phyloP scores from a whole-genome alignment of 2,113 vertebrate species.

The Platichthys flesus region DNA sequence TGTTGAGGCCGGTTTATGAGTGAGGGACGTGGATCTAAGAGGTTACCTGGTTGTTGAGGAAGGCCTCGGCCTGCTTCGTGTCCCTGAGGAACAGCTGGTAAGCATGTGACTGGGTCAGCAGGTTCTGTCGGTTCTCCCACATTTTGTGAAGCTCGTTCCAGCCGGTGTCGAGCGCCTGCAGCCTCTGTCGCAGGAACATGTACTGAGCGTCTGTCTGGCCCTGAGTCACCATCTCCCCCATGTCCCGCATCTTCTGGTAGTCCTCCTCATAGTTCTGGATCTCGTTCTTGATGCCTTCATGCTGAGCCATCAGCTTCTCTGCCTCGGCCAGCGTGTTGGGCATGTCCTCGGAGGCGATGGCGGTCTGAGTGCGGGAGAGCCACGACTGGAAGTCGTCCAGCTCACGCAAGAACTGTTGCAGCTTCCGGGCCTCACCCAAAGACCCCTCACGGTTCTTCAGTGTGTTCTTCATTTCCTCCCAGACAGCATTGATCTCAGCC shows the following conservation, averaged over 20 bases:
- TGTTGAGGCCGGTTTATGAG: not conserved
- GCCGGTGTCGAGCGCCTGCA: conserved; percentile 94
- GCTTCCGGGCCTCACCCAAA: conserved; percentile 95
- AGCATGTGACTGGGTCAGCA: conserved; percentile 94
- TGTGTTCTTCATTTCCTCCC: conserved; percentile 97
- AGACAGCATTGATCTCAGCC: conserved; percentile 91
- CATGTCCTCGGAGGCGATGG: conserved; percentile 97
- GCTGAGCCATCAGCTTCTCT: conserved; percentile 94
- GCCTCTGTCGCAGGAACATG: conserved; percentile 95
- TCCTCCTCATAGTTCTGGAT: conserved; percentile 97
- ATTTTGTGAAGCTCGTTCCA: conserved; percentile 99
- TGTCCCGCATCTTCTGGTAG: conserved; percentile 98
- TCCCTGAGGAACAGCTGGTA: conserved; percentile 97
- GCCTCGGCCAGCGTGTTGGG: conserved; percentile 93
- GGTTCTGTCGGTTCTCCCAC: conserved; percentile 98
- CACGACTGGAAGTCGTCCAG: conserved; percentile 99
- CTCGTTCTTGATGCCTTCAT: conserved; percentile 95
- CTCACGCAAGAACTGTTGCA: conserved; percentile 96
- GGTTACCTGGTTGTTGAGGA: conserved; percentile 96
- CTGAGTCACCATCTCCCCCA: conserved; percentile 98
- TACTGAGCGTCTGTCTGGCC: conserved; percentile 95
- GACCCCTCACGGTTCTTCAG: conserved; percentile 94
- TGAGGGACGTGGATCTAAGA: not conserved
- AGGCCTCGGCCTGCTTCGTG: conserved; percentile 96
- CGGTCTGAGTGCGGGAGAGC: conserved; percentile 95